Percentiles rank a stretch among this genome's conserved stretches.
phyloP scores from a whole-genome alignment of 2,888 invertebrate species.

The Apotomis turbidana region DNA sequence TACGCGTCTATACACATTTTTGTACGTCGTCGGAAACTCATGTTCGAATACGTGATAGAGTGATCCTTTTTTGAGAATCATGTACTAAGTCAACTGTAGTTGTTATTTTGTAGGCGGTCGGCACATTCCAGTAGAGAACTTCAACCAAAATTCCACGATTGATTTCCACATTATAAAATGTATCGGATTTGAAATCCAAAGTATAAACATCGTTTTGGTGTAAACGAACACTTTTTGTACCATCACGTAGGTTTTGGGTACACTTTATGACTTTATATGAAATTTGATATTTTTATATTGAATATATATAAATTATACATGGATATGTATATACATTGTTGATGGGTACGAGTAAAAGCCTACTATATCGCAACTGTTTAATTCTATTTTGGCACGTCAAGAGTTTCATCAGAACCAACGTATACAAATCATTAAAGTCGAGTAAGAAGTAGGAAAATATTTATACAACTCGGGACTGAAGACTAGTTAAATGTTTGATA shows the following conservation, averaged over 20 bases:
- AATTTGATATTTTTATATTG: constrained; percentile 84
- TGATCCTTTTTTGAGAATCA: constrained; percentile 83
- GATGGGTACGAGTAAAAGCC: constrained; percentile 81
- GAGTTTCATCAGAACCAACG: constrained; percentile 83
- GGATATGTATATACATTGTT: constrained; percentile 84
- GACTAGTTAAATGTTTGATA: constrained; percentile 84
- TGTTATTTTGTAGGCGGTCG: constrained; percentile 81
- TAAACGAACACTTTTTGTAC: constrained; percentile 78
- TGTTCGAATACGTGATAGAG: constrained; percentile 75
- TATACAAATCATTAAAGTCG: constrained; percentile 83
- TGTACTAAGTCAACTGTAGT: constrained; percentile 80
- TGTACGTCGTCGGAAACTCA: constrained; percentile 79
- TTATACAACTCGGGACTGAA: constrained; percentile 84
- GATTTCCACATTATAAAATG: constrained; percentile 79
- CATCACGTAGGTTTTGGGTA: constrained; percentile 84
- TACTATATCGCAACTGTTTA: constrained; percentile 83
- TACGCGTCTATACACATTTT: constrained; percentile 83
- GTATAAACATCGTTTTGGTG: constrained; percentile 78
- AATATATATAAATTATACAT: constrained; percentile 84
- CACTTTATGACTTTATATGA: constrained; percentile 84
- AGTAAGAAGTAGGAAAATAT: constrained; percentile 83
- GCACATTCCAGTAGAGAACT: constrained; percentile 83
- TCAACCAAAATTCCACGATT: constrained; percentile 79
- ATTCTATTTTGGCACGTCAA: constrained; percentile 83
- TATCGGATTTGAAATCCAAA: constrained; percentile 79